Conservation (phyloP, 1,140 invertebrate genomes). For the Pseudachorutes palmiensis region DNA sequence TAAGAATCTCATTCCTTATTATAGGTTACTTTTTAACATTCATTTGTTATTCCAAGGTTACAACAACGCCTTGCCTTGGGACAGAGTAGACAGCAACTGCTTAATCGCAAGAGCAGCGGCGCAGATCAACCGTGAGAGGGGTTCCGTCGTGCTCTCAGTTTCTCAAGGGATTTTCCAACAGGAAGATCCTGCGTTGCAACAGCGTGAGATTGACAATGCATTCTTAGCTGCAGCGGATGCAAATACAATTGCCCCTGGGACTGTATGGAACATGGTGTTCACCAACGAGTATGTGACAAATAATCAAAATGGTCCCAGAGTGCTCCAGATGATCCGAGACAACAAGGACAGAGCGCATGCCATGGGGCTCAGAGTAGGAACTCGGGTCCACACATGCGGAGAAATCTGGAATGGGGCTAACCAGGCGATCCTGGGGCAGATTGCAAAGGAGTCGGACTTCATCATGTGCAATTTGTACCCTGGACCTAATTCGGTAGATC, state of each 20-base stretch:
- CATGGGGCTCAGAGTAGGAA: slow-evolving; percentile 28
- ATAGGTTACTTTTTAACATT: background rate
- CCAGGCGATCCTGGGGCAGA: slow-evolving; percentile 20
- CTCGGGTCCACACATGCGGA: slow-evolving; percentile 28
- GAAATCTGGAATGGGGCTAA: slow-evolving; percentile 24
- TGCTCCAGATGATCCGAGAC: slow-evolving; percentile 26
- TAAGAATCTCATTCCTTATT: background rate
- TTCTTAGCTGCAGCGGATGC: slow-evolving; percentile 29
- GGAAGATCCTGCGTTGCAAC: slow-evolving; percentile 14
- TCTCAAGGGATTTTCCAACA: slow-evolving; percentile 31
- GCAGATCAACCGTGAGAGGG: slow-evolving; percentile 24
- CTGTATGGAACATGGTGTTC: slow-evolving; percentile 29
- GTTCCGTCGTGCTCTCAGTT: slow-evolving; percentile 20
- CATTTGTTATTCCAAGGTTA: slow-evolving; percentile 15
- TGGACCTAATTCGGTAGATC: slow-evolving; percentile 14
- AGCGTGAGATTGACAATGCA: slow-evolving; percentile 33
- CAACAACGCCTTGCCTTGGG: slow-evolving; percentile 26
- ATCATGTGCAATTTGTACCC: slow-evolving; percentile 35
- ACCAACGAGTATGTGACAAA: slow-evolving; percentile 32
- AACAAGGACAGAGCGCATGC: slow-evolving; percentile 26
- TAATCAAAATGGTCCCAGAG: slow-evolving; percentile 14
- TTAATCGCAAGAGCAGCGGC: slow-evolving; percentile 30
- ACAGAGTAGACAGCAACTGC: slow-evolving; percentile 30
- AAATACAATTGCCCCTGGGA: slow-evolving; percentile 25
- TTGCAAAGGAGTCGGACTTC: slow-evolving; percentile 27